A percentile compares a stretch with the other conserved stretches of the same genome.
Evolutionary conservation across 2,113 vertebrate genomes (phyloP).

Genomic region (Ameiurus melas): DNA sequence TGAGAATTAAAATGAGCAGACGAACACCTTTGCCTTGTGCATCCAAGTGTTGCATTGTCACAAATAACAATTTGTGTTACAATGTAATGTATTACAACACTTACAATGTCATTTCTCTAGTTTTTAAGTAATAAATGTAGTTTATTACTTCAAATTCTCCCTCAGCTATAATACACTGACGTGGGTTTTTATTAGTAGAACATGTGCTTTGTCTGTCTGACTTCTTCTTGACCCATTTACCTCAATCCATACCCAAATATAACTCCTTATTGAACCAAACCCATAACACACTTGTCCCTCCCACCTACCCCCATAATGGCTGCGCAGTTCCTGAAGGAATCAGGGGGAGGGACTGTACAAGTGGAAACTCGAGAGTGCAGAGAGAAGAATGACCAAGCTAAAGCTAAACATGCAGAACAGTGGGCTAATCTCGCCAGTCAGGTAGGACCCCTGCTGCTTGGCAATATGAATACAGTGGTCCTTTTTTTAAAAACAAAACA

Average conservation of each 20-base stretch:
- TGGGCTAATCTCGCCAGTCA: conserved; percentile 94
- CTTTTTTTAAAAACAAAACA: conserved; percentile 35
- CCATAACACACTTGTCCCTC: conserved; percentile 47
- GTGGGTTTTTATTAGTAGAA: background rate
- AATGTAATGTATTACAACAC: too few relatives aligned
- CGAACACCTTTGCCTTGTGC: conserved; percentile 20
- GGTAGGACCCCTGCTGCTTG: conserved; percentile 80
- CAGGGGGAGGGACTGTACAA: conserved; percentile 80
- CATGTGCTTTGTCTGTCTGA: conserved; percentile 54
- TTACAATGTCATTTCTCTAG: background rate
- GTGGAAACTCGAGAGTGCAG: conserved; percentile 83
- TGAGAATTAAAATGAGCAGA: background rate
- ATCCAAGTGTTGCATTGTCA: background rate
- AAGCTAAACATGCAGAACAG: conserved; percentile 89
- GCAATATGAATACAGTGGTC: conserved; percentile 43
- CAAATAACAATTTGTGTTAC: background rate
- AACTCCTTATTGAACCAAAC: conserved; percentile 46
- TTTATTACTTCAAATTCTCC: conserved; percentile 6
- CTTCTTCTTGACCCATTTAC: conserved; percentile 57
- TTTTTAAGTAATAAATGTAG: background rate
- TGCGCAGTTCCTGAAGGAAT: conserved; percentile 71
- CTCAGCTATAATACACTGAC: background rate
- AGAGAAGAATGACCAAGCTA: conserved; percentile 80
- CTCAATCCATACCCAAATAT: conserved; percentile 54
- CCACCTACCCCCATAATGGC: conserved; percentile 48